Base-by-base conservation (phyloP, 1,140 invertebrate species). In the Zelostemma sp. region DNA sequence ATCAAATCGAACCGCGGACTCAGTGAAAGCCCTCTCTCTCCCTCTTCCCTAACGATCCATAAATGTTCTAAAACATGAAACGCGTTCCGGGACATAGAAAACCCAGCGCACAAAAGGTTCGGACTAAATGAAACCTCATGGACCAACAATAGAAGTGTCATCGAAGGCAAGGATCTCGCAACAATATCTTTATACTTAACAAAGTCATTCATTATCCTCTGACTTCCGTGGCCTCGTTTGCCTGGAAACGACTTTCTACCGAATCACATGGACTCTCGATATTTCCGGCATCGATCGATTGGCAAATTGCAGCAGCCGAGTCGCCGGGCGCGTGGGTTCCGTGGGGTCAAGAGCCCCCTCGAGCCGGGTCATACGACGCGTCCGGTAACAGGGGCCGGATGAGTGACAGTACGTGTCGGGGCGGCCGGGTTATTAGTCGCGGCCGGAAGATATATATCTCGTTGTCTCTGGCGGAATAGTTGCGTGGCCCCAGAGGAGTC, bases 391-490 rank as follows among this genome's bases (percentile, higher is more conserved):
- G 35, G 35, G 35, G 35, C 35, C n/a, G 15, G 40, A 43, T 25
- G 40, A 50, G 50, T 51, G 61, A 56, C 48, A 65, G 55, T 58
- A 48, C 14, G 47, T 64, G 61, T 57, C 49, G 48, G 16, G 33
- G 11, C 25, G 49, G 51, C 21, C 43, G 48, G 50, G 58, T 49
- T 68, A 62, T 68, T 68, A 62, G 66, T 68, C 64, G 64, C 21
- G 12, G 43, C 18, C 45, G 35, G 41, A 55, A 35, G 31, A 55
- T 45, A 59, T 65, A 65, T 59, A 59, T 66, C 43, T 56, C 47
- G 38, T 50, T 46, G 58, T 68, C 55, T 57, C 45, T 28, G 38
- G 66, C 45, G 59, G 48, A 63, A 68, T 68, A 51, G 61, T 62
- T 62, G 56, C 59, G 65, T 54, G 53, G 40, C 43, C 61, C 48